Evolutionary conservation across 2,888 invertebrate species (phyloP).

Genomic region (Leucoma salicis): DNA sequence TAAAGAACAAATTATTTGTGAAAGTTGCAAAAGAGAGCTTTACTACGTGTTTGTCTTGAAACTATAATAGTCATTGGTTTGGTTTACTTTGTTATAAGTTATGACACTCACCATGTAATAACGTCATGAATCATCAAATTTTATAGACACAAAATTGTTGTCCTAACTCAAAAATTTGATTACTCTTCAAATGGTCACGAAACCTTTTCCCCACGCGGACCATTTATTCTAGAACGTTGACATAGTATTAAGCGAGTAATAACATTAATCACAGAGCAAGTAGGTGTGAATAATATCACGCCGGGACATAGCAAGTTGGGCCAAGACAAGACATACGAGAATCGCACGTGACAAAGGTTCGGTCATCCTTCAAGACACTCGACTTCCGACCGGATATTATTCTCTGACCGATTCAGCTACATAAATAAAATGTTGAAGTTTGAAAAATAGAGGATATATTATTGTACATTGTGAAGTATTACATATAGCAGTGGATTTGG

Average conservation of each 20-base stretch:
- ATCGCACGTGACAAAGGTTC: slow-evolving; percentile 36
- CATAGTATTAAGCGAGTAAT: slow-evolving; percentile 22
- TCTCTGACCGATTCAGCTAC: slow-evolving; percentile 30
- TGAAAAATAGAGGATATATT: slow-evolving; percentile 22
- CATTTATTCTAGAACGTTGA: slow-evolving; percentile 22
- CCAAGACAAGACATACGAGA: slow-evolving; percentile 34
- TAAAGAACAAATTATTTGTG: too few relatives aligned
- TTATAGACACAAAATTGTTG: too few relatives aligned
- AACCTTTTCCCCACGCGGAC: slow-evolving; percentile 10
- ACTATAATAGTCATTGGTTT: too few relatives aligned
- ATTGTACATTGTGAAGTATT: slow-evolving; percentile 9
- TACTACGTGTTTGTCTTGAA: too few relatives aligned
- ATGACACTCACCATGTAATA: too few relatives aligned
- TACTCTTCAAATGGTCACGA: too few relatives aligned
- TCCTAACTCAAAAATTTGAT: too few relatives aligned
- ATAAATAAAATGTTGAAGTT: slow-evolving; percentile 23
- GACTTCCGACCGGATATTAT: slow-evolving; percentile 37
- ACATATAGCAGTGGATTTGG: slow-evolving; percentile 8
- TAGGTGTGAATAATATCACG: slow-evolving; percentile 32
- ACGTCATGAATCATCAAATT: too few relatives aligned
- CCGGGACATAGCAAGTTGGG: slow-evolving; percentile 24
- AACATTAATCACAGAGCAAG: slow-evolving; percentile 33
- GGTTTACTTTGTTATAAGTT: too few relatives aligned
- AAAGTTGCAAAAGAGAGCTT: too few relatives aligned
- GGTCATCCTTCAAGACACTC: slow-evolving; percentile 49